A percentile compares a stretch with the other conserved stretches of the same genome.
Evolutionary conservation across 2,888 invertebrate species (phyloP).

Genomic region (Mythimna vitellina): DNA sequence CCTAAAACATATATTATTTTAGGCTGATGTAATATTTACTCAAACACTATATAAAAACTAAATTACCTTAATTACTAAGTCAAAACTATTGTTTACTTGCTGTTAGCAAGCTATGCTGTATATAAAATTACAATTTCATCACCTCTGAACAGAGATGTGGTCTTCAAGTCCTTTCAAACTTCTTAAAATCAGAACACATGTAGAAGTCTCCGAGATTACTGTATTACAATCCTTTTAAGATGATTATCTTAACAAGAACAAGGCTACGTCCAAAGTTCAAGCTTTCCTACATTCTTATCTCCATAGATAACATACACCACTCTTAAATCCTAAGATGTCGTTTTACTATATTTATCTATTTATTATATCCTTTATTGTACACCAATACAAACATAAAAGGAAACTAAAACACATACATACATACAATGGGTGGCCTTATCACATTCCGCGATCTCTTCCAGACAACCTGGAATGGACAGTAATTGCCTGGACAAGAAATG

Average conservation of each 20-base stretch:
- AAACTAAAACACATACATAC: too few species aligned
- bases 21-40: constrained; percentile 56
- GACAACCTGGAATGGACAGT: too few species aligned
- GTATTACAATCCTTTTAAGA: not conserved
- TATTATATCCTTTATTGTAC: too few species aligned
- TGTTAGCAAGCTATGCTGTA: too few species aligned
- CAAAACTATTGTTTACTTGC: not conserved
- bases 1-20: not conserved
- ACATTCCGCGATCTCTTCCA: too few species aligned
- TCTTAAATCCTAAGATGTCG: not conserved
- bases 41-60: not conserved
- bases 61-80: not conserved
- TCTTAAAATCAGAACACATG: not conserved
- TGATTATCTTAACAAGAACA: too few species aligned
- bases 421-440: too few species aligned
- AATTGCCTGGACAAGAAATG: too few species aligned
- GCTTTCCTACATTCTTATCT: constrained; percentile 29
- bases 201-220: not conserved
- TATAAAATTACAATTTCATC: not conserved
- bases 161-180: not conserved
- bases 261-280: constrained; percentile 36
- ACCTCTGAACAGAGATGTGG: not conserved
- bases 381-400: too few species aligned
- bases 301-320: constrained; percentile 24
- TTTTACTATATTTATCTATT: too few species aligned